A percentile compares a stretch with the other conserved stretches of the same genome.
Evolutionary conservation across 2,113 vertebrate genomes (phyloP).

Genomic region (Mesitornis unicolor): DNA sequence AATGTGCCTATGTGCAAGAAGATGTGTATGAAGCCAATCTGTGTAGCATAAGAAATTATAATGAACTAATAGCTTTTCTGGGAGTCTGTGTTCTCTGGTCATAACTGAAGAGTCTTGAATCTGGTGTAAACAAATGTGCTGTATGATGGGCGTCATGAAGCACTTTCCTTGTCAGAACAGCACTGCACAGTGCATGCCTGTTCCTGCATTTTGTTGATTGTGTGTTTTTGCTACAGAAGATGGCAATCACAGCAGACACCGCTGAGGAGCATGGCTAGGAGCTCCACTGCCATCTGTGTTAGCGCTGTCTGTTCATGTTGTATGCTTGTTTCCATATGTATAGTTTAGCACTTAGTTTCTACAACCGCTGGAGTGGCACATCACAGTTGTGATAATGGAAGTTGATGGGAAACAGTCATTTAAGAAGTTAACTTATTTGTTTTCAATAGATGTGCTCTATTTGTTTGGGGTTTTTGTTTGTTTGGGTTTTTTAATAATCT

Average conservation of each 20-base stretch:
- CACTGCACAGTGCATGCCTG: rapidly evolving
- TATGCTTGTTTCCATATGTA: background rate
- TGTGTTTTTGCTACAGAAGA: background rate
- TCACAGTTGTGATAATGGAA: background rate
- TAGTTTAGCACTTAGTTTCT: background rate
- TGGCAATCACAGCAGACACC: background rate
- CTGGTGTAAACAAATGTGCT: background rate
- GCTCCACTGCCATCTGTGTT: conserved; percentile 19
- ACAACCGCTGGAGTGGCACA: background rate
- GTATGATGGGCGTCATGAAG: background rate
- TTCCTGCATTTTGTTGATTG: background rate
- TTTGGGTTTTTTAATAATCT: background rate
- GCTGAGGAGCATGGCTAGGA: background rate
- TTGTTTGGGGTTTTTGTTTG: rapidly evolving
- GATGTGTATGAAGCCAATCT: background rate
- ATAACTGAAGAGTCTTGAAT: background rate
- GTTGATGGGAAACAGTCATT: background rate
- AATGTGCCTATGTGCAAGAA: background rate
- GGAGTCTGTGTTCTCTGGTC: background rate
- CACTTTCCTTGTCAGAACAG: background rate
- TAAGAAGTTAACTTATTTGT: background rate
- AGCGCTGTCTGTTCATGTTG: background rate
- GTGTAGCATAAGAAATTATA: background rate
- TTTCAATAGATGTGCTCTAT: background rate
- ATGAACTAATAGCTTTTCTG: background rate